phyloP scores from a whole-genome alignment of 2,797 vertebrate genomes.

The Podargus strigoides region DNA sequence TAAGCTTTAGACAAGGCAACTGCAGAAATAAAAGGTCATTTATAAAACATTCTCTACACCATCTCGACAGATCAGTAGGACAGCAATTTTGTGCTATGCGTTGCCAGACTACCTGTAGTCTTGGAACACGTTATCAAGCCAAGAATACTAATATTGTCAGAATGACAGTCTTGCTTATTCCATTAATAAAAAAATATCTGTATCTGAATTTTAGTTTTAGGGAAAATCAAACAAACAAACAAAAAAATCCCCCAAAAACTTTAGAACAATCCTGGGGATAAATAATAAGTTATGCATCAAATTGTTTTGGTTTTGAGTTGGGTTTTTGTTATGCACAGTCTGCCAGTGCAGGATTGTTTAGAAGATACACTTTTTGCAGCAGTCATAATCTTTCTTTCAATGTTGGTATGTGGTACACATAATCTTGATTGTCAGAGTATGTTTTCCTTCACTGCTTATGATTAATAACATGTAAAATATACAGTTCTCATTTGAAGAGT shows the following conservation, averaged over 20 bases:
- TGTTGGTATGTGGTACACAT: background rate
- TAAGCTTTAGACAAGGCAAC: background rate
- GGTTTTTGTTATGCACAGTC: background rate
- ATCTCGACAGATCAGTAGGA: background rate
- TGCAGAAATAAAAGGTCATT: background rate
- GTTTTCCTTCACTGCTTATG: background rate
- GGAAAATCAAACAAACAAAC: background rate
- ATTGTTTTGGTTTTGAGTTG: background rate
- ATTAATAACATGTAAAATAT: background rate
- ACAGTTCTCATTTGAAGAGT: background rate
- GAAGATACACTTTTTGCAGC: background rate
- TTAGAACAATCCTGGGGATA: background rate
- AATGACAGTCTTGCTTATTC: background rate
- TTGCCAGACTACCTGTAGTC: background rate
- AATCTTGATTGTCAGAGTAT: background rate
- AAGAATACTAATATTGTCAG: background rate
- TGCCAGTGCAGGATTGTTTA: background rate
- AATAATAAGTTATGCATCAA: background rate
- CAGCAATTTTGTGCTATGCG: background rate
- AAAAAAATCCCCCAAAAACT: fast-evolving
- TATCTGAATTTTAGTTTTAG: background rate
- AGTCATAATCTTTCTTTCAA: background rate
- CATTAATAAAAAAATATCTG: background rate
- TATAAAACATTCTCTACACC: background rate
- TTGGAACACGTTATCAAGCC: background rate